Evolutionary conservation across 1,140 invertebrate genomes (phyloP).

Genomic region (Melanaphis sacchari): DNA sequence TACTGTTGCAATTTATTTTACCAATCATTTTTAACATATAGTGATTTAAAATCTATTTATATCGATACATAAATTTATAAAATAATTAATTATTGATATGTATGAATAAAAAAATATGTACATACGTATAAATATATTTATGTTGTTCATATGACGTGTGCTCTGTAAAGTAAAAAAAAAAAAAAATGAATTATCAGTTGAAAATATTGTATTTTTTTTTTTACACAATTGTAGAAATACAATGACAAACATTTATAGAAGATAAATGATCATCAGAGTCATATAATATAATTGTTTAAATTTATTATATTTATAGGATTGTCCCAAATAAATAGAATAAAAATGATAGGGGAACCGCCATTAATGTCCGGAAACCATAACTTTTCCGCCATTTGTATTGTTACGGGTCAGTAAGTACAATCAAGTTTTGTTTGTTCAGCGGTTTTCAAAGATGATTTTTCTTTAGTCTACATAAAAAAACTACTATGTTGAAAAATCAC

Average conservation of each 20-base stretch:
- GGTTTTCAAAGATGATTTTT: slow-evolving; percentile 54
- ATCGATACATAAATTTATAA: too few relatives aligned
- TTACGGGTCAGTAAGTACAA: slow-evolving; percentile 54
- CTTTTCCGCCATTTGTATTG: slow-evolving; percentile 56
- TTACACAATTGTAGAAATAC: background rate
- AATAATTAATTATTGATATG: background rate
- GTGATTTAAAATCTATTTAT: too few relatives aligned
- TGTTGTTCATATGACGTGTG: background rate
- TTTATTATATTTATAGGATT: slow-evolving; percentile 28
- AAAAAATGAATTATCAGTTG: background rate
- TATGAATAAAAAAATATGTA: background rate
- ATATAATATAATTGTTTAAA: slow-evolving; percentile 25
- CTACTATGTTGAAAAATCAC: slow-evolving; percentile 36
- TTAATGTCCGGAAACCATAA: slow-evolving; percentile 53
- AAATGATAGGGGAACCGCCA: slow-evolving; percentile 46
- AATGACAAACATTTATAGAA: background rate
- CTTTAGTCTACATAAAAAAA: slow-evolving; percentile 22
- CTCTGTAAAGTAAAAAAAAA: background rate
- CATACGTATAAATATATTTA: background rate
- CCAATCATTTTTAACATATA: too few relatives aligned
- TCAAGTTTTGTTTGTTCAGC: slow-evolving; percentile 51
- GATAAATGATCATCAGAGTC: slow-evolving; percentile 13
- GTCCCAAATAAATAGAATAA: slow-evolving; percentile 31
- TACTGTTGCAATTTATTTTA: too few relatives aligned
- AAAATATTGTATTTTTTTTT: background rate